A percentile compares a stretch with the other conserved stretches of the same genome.
Evolutionary conservation across 2,797 vertebrate species (phyloP).

Genomic region (Aplochiton taeniatus): DNA sequence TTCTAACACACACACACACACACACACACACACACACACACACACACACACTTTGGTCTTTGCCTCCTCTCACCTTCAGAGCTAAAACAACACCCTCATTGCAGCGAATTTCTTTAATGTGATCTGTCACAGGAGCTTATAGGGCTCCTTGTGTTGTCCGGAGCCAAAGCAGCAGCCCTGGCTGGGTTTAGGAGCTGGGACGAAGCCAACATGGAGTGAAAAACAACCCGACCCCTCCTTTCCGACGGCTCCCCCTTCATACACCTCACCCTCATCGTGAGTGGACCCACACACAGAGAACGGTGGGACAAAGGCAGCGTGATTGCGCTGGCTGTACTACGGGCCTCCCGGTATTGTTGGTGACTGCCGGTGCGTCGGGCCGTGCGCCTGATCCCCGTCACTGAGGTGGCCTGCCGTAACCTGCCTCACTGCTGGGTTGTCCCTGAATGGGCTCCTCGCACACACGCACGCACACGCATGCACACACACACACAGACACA

Average conservation of each 20-base stretch:
- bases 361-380: slow-evolving; percentile 60
- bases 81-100: slow-evolving; percentile 50
- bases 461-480: slow-evolving; percentile 17
- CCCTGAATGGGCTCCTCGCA: slow-evolving; percentile 56
- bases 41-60: slow-evolving; percentile 20
- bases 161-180: slow-evolving; percentile 29
- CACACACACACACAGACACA: slow-evolving; percentile 22
- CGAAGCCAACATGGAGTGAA: slow-evolving; percentile 52
- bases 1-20: background rate
- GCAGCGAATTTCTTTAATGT: slow-evolving; percentile 57
- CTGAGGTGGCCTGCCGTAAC: slow-evolving; percentile 59
- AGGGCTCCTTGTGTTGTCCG: slow-evolving; percentile 46
- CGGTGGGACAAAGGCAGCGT: slow-evolving; percentile 57
- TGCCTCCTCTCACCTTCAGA: slow-evolving; percentile 40
- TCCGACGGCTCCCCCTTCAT: slow-evolving; percentile 47
- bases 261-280: slow-evolving; percentile 30
- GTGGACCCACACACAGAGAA: slow-evolving; percentile 39
- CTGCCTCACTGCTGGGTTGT: slow-evolving; percentile 49
- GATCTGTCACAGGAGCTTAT: slow-evolving; percentile 53
- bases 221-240: slow-evolving; percentile 36
- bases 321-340: slow-evolving; percentile 59
- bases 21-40: background rate
- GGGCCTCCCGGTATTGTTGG: slow-evolving; percentile 54
- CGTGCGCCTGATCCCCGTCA: slow-evolving; percentile 54
- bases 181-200: slow-evolving; percentile 48